Conservation (phyloP, 2,888 invertebrate species). For the Sycophila texana region DNA sequence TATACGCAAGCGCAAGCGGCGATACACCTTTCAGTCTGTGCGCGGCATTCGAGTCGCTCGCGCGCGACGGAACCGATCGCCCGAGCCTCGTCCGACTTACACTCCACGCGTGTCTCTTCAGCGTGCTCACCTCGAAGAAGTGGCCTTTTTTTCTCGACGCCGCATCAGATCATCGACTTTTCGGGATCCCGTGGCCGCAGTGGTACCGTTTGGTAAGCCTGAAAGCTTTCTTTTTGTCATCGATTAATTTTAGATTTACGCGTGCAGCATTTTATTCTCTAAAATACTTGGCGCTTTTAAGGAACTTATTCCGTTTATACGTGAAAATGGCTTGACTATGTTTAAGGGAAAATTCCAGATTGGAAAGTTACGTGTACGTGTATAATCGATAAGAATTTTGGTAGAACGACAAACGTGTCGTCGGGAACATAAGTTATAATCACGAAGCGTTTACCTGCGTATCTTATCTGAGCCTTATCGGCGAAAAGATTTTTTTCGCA, state of each 20-base stretch:
- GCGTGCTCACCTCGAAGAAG: no score
- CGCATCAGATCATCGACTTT: no score
- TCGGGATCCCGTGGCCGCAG: no score
- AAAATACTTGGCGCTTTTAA: no score
- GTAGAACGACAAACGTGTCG: constrained; percentile 12
- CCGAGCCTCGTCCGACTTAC: background rate
- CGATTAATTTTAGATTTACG: background rate
- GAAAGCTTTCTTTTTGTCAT: no score
- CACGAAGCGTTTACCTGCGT: constrained; percentile 6
- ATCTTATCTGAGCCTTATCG: constrained; percentile 44
- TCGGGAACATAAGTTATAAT: constrained; percentile 13
- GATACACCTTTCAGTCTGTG: constrained; percentile 57
- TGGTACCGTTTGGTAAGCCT: background rate
- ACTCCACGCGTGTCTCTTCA: no score
- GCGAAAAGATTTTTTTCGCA: constrained; percentile 36
- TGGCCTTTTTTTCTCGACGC: no score
- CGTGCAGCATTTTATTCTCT: background rate
- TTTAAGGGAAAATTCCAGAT: background rate
- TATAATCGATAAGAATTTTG: constrained; percentile 3
- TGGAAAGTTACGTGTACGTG: background rate
- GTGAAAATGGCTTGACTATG: no score
- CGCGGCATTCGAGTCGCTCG: constrained; percentile 56
- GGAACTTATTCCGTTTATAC: background rate
- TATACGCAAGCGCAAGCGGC: constrained; percentile 16
- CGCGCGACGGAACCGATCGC: background rate